Conservation (phyloP, 2,113 vertebrate genomes). For the Micromys minutus region DNA sequence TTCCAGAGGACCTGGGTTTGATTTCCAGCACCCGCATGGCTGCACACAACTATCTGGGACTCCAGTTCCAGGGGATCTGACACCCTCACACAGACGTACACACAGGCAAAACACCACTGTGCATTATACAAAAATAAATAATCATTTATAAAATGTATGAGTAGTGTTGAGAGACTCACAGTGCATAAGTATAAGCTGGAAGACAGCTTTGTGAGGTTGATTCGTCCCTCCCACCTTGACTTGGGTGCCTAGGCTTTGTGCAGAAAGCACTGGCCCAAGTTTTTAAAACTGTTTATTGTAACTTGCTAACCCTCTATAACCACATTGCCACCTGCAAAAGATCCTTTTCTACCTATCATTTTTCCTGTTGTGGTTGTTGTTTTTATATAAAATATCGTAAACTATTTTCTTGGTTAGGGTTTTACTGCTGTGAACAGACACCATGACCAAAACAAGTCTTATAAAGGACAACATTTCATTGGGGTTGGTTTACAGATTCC, state of each 20-base stretch:
- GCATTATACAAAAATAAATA: not conserved
- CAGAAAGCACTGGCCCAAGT: not conserved
- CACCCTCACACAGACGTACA: not conserved
- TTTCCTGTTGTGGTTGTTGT: not conserved
- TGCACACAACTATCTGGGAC: not conserved
- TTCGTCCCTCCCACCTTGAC: not conserved
- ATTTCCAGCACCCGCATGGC: not conserved
- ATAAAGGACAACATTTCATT: too few species aligned
- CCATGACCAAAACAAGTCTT: too few species aligned
- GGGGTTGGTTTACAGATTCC: too few species aligned
- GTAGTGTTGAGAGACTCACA: not conserved
- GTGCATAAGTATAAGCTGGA: too few species aligned
- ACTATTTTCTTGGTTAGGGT: not conserved
- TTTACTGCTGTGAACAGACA: too few species aligned
- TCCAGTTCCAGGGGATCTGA: not conserved
- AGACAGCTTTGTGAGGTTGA: too few species aligned
- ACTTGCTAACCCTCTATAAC: not conserved
- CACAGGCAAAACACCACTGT: not conserved
- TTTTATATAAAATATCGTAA: constrained; percentile 21
- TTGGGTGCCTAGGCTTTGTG: not conserved
- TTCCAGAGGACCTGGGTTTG: not conserved
- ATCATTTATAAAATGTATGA: not conserved
- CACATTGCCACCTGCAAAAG: not conserved
- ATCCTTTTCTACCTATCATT: not conserved
- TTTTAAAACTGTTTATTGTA: not conserved